Conservation (phyloP, 2,113 vertebrate species). For the Phrynocephalus versicolor region DNA sequence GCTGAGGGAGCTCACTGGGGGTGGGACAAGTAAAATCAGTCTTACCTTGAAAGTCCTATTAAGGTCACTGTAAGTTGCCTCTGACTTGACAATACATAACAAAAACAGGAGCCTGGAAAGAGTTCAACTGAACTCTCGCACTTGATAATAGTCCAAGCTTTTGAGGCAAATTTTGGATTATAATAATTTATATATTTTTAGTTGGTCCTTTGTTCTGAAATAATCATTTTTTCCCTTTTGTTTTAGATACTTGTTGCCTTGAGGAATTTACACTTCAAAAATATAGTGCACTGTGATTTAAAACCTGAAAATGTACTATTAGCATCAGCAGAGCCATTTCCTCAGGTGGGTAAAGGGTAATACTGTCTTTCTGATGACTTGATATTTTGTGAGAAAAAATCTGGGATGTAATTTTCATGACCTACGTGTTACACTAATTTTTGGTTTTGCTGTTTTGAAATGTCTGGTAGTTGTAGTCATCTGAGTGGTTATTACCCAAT, state of each 20-base stretch:
- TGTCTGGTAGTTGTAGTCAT: not conserved
- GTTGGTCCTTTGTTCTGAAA: conserved; percentile 30
- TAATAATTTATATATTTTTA: conserved; percentile 3
- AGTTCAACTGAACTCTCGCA: not conserved
- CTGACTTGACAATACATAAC: no score
- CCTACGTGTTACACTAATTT: not conserved
- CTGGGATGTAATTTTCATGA: not conserved
- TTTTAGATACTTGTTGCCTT: conserved; percentile 94
- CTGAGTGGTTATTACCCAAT: not conserved
- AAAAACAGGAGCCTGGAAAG: not conserved
- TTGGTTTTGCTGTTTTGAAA: not conserved
- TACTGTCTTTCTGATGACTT: not conserved
- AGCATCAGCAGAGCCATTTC: conserved; percentile 95
- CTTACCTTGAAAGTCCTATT: no score
- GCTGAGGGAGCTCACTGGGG: no score
- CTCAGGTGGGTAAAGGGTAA: conserved; percentile 81
- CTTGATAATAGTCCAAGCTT: not conserved
- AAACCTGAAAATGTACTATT: conserved; percentile 98
- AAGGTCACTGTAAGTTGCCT: no score
- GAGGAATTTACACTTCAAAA: conserved; percentile 98
- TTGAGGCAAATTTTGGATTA: not conserved
- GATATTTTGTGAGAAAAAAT: not conserved
- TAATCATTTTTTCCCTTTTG: conserved; percentile 15
- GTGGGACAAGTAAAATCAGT: no score
- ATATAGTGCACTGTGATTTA: conserved; percentile 98